Base-by-base conservation (phyloP, 2,113 vertebrate species). In the Nipponia nippon region DNA sequence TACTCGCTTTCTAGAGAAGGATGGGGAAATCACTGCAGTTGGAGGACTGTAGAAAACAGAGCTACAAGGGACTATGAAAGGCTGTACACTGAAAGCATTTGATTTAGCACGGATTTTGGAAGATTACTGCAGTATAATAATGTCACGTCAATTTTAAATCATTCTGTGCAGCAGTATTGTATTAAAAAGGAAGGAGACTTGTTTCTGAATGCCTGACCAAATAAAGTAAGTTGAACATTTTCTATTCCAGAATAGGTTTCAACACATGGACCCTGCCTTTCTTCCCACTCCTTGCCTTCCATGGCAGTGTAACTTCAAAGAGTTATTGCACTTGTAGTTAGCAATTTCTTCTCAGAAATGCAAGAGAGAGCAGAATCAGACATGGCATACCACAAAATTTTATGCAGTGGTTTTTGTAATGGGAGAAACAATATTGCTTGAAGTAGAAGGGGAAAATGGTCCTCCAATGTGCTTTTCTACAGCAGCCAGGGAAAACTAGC, bases 331-430 rank as follows among this genome's bases (percentile, higher is more conserved):
- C 18, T 78, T 69, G 47, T 47, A 95, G 66, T 78, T 90, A 85
- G 55, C 19, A 27, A 87, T 87, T 76, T 95, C 84, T 72, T 80
- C 42, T 81, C n/a, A 89, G 44, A 89, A 82, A 80, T 73, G 27
- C 38, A 59, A 73, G 78, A 63, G 55, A 81, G 49, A 70, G 11
- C 59, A 96, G 92, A 94, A 83, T 87, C 89, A 89, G 73, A 55
- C 58, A 46, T 42, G 63, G 50, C 59, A 87, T 62, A 70, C 44
- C 79, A 79, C 80, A 95, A 91, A 94, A 90, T 94, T 97, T 96
- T 94, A 81, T 92, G 73, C 3, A 3, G 59, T 75, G 46, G 38
- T 83, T 93, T 93, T 96, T 94, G 30, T 97, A 97, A 95, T 87
- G 80, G 87, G 52, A 93, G 76, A 87, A 97, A 94, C 56, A 88